Base-by-base conservation (phyloP, 2,797 vertebrate genomes). In the Helostoma temminkii region DNA sequence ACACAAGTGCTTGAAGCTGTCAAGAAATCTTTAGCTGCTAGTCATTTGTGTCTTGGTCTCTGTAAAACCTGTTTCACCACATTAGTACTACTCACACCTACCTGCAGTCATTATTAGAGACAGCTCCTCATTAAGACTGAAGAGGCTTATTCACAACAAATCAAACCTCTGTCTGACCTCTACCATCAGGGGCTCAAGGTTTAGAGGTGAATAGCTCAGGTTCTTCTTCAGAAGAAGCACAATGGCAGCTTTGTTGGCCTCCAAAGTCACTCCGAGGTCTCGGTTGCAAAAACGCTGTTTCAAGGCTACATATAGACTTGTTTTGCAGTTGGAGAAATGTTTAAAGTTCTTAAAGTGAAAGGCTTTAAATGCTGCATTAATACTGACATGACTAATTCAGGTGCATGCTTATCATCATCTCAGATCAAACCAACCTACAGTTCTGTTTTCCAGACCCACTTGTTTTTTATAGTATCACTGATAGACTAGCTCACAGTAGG, bases 61-160 rank as follows among this genome's bases (percentile, higher is more conserved):
- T 58, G 84, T 63, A 53, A 70, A 88, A 91, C 86, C 74, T 18
- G 84, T 84, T 83, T 66, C 39, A 39, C 74, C 22, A 49, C 80
- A 82, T 72, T 61, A 26, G 46, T 34, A 43, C 59, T 70, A 59
- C 25, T 76, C 58, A 70, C 47, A 60, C 48, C 6, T 61, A 30
- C 65, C 18, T 67, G 0, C 58, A 58, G 69, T 53, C 55, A 21
- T 52, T 65, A 41, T 25, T 26, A 18, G 54, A 54, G 55, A 32
- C 37, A 9, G 39, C 42, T 32, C 21, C 64, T 49, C 42, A 25
- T 62, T 65, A 49, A 71, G 78, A 69, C 52, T 42, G 22, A 71
- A 50, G 75, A 54, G 68, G 55, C 50, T 76, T 55, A 52, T 64
- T 78, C 46, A 71, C 41, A 56, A 43, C 25, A 63, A 71, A 72